Conservation (phyloP, 2,113 vertebrate genomes). For the Platysteira castanea region DNA sequence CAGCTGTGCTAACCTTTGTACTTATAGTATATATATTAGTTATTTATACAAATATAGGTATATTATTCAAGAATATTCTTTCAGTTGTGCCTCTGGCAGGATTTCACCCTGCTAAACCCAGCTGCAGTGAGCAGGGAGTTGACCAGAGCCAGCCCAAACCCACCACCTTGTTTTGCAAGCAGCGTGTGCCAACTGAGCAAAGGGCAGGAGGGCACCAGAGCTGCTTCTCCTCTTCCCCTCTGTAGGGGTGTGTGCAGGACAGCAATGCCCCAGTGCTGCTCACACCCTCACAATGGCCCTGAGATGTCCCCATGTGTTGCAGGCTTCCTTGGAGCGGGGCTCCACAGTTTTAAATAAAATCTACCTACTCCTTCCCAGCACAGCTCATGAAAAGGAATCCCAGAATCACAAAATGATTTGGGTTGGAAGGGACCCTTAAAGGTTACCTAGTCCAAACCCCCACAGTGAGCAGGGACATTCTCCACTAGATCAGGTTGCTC, state of each 20-base stretch:
- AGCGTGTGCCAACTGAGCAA: neutral
- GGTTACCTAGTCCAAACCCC: neutral
- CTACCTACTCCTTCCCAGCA: neutral
- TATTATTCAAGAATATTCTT: neutral
- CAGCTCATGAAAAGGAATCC: neutral
- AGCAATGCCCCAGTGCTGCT: neutral
- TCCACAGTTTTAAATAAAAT: neutral
- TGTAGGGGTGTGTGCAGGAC: neutral
- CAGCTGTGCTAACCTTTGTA: neutral
- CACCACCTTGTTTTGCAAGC: neutral
- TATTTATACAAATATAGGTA: neutral
- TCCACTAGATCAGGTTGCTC: neutral
- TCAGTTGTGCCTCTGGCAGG: neutral
- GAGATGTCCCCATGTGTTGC: neutral
- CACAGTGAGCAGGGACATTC: neutral
- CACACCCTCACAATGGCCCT: accelerated
- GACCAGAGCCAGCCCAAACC: neutral
- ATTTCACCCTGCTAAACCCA: neutral
- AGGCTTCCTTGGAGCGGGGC: neutral
- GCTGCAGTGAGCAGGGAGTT: neutral
- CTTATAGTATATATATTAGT: neutral
- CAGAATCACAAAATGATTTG: neutral
- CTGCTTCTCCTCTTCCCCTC: neutral
- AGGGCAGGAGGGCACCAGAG: neutral
- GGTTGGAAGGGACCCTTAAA: neutral